Percentiles rank a stretch among this genome's conserved stretches.
Evolutionary conservation across 1,140 invertebrate genomes (phyloP).

Genomic region (Galleria mellonella): DNA sequence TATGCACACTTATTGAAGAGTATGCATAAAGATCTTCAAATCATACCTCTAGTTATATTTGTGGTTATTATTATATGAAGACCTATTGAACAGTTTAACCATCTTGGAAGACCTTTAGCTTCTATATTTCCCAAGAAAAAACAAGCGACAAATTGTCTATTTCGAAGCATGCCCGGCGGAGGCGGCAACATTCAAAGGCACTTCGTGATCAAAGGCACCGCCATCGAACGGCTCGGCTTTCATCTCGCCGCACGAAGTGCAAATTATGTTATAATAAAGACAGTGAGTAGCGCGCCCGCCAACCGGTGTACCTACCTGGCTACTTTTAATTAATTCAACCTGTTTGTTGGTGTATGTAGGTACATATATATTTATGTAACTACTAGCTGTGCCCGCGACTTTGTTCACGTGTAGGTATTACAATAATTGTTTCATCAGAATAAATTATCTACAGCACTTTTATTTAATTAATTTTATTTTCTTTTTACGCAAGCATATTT

Average conservation of each 20-base stretch:
- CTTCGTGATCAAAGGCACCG: constrained; percentile 65
- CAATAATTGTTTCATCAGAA: too few species aligned
- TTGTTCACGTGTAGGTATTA: too few species aligned
- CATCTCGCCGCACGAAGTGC: constrained; percentile 68
- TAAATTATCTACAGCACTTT: too few species aligned
- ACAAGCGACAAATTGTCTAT: constrained; percentile 64
- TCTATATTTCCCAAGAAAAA: constrained; percentile 33
- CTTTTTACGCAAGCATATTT: too few species aligned
- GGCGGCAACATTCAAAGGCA: constrained; percentile 67
- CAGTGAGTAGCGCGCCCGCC: constrained; percentile 63
- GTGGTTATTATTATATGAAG: too few species aligned
- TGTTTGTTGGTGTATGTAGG: constrained; percentile 9
- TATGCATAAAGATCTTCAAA: too few species aligned
- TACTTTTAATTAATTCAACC: constrained; percentile 66
- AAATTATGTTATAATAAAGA: constrained; percentile 75
- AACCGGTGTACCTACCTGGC: constrained; percentile 19
- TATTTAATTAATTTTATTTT: too few species aligned
- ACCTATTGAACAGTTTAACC: too few species aligned
- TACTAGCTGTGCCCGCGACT: too few species aligned
- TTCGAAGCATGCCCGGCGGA: constrained; percentile 60
- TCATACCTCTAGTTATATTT: too few species aligned
- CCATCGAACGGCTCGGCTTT: constrained; percentile 54
- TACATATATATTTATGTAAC: not conserved
- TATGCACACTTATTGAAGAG: too few species aligned
- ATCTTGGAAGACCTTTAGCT: too few species aligned